These are phyloP conservation scores for Salminus brasiliensis DNA, from an alignment of 2,113 vertebrate genomes.

Conservation along the genomic window DNA sequence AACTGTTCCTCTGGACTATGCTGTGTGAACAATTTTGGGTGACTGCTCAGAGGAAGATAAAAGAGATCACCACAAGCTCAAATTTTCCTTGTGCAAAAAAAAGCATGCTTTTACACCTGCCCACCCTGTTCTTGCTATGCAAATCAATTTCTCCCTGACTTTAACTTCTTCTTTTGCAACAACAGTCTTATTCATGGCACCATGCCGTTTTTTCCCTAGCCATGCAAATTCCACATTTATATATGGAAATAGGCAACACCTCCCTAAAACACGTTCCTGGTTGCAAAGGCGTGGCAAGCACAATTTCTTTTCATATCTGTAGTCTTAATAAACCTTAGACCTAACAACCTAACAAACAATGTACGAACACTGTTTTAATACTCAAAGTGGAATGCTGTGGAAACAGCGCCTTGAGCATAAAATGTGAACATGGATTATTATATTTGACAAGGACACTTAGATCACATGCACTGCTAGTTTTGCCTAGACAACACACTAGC, in stretches of 20 bases:
- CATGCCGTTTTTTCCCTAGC: constrained; percentile 44
- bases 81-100: constrained; percentile 54
- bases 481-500: constrained; percentile 53
- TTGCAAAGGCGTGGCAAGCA: constrained; percentile 11
- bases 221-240: constrained; percentile 59
- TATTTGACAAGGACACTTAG: constrained; percentile 75
- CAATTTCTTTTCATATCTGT: constrained; percentile 15
- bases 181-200: constrained; percentile 58
- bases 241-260: constrained; percentile 56
- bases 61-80: too few species aligned
- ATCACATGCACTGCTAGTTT: constrained; percentile 67
- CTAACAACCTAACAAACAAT: constrained; percentile 73
- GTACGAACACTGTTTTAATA: constrained; percentile 59
- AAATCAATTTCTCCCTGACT: constrained; percentile 60
- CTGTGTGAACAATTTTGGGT: neutral
- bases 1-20: constrained; percentile 69
- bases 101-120: constrained; percentile 66
- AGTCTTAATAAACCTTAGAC: constrained; percentile 29
- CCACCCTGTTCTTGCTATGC: constrained; percentile 69
- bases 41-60: too few species aligned
- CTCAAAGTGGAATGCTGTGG: constrained; percentile 68
- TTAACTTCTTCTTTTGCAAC: constrained; percentile 53
- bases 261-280: constrained; percentile 46
- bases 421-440: constrained; percentile 73
- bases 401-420: constrained; percentile 58